phyloP scores from a whole-genome alignment of 2,797 vertebrate species.

The Thunnus albacares region DNA sequence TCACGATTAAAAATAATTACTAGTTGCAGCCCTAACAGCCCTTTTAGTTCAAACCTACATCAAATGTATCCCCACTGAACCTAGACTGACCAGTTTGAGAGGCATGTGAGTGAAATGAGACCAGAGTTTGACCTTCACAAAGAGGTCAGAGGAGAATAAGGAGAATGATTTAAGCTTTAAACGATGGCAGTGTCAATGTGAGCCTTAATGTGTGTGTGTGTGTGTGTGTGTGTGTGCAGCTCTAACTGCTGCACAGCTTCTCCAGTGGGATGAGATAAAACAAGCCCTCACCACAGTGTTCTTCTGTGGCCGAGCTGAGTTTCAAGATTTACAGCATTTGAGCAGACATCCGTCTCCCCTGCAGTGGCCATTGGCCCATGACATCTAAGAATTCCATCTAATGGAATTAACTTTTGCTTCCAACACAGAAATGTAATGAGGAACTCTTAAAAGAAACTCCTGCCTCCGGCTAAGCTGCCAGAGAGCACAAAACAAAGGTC shows the following conservation, averaged over 20 bases:
- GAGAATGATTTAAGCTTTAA: constrained; percentile 34
- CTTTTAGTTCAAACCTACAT: neutral
- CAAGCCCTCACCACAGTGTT: constrained; percentile 56
- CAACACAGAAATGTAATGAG: constrained; percentile 72
- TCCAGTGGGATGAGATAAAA: constrained; percentile 59
- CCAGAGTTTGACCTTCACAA: constrained; percentile 28
- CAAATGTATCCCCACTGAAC: neutral
- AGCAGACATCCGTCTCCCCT: constrained; percentile 76
- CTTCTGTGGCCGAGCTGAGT: constrained; percentile 46
- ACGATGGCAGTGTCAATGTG: constrained; percentile 13
- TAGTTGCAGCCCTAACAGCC: neutral
- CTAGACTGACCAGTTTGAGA: constrained; percentile 11
- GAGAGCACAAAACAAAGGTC: constrained; percentile 59
- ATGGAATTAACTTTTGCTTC: constrained; percentile 74
- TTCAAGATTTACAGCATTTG: constrained; percentile 65
- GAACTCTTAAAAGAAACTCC: constrained; percentile 66
- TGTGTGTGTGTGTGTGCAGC: neutral
- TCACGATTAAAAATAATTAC: neutral
- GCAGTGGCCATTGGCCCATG: constrained; percentile 65
- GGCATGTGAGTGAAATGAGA: constrained; percentile 16
- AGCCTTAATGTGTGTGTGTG: constrained; percentile 5
- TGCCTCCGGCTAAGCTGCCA: constrained; percentile 64
- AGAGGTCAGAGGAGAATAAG: constrained; percentile 27
- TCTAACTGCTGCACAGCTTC: constrained; percentile 24
- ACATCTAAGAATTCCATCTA: constrained; percentile 67